Percentiles rank a stretch among this genome's conserved stretches.
phyloP scores from a whole-genome alignment of 2,113 vertebrate genomes.

The Paramisgurnus dabryanus region DNA sequence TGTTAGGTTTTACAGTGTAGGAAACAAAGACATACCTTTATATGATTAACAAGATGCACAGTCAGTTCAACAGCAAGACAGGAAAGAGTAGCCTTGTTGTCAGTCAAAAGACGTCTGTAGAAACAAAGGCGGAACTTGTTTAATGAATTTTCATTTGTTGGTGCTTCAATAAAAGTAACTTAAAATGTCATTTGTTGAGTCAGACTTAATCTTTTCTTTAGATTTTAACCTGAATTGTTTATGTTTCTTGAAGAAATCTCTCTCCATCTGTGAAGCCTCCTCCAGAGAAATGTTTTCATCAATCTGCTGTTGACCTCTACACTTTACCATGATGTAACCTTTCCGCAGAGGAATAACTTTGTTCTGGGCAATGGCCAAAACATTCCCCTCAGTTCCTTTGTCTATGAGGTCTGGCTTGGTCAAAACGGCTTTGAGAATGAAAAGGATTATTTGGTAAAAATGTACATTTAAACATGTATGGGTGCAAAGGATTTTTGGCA shows the following conservation, averaged over 20 bases:
- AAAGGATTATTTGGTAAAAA: neutral
- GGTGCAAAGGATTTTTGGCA: too few species aligned
- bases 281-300: constrained; percentile 61
- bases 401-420: constrained; percentile 83
- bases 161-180: too few species aligned
- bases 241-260: constrained; percentile 74
- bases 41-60: constrained; percentile 54
- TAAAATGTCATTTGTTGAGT: too few species aligned
- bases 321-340: constrained; percentile 83
- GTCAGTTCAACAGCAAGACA: constrained; percentile 55
- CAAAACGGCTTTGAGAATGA: constrained; percentile 72
- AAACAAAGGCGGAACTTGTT: neutral
- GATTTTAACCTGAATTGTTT: constrained; percentile 69
- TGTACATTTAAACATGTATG: neutral
- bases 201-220: neutral
- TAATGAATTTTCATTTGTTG: too few species aligned
- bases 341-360: constrained; percentile 70
- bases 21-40: constrained; percentile 38
- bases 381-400: constrained; percentile 67
- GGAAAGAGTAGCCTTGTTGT: constrained; percentile 54
- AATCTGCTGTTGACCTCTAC: constrained; percentile 75
- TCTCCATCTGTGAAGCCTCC: constrained; percentile 69
- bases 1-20: too few species aligned
- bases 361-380: constrained; percentile 69
- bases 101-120: constrained; percentile 49